A percentile compares a stretch with the other conserved stretches of the same genome.
These are phyloP conservation scores for Chloroceryle aenea DNA, from an alignment of 2,113 vertebrate genomes.

Conservation along the genomic window DNA sequence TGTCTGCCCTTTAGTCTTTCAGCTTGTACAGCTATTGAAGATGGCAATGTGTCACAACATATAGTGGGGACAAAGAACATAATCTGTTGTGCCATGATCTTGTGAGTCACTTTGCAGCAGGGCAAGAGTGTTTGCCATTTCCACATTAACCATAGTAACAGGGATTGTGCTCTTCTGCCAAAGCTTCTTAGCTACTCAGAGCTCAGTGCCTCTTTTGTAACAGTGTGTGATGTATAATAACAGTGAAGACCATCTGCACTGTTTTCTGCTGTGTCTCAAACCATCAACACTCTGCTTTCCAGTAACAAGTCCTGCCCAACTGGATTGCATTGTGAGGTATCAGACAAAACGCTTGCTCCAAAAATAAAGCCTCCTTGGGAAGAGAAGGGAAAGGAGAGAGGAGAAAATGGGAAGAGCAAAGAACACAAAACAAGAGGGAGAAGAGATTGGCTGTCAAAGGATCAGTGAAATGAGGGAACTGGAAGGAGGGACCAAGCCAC, in stretches of 20 bases:
- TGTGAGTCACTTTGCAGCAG: conserved; percentile 8
- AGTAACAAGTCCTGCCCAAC: neutral
- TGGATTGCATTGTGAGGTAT: neutral
- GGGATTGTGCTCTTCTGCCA: neutral
- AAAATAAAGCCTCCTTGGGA: neutral
- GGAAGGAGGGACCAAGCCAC: neutral
- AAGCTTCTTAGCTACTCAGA: neutral
- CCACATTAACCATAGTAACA: neutral
- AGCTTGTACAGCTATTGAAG: neutral
- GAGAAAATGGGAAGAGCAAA: neutral
- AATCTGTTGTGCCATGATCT: conserved; percentile 1
- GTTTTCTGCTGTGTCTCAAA: neutral
- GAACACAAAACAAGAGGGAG: neutral
- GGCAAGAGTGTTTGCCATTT: neutral
- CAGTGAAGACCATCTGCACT: neutral
- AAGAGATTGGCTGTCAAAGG: neutral
- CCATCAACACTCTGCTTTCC: neutral
- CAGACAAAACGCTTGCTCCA: neutral
- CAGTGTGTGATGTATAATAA: neutral
- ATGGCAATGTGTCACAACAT: conserved; percentile 20
- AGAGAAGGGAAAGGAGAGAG: neutral
- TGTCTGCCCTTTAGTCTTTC: conserved; percentile 20
- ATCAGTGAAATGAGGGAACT: neutral
- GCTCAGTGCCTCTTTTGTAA: neutral
- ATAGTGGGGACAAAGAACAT: neutral